A percentile compares a stretch with the other conserved stretches of the same genome.
phyloP scores from a whole-genome alignment of 35 echinoderm and acorn worm genomes.

The Anneissia japonica region DNA sequence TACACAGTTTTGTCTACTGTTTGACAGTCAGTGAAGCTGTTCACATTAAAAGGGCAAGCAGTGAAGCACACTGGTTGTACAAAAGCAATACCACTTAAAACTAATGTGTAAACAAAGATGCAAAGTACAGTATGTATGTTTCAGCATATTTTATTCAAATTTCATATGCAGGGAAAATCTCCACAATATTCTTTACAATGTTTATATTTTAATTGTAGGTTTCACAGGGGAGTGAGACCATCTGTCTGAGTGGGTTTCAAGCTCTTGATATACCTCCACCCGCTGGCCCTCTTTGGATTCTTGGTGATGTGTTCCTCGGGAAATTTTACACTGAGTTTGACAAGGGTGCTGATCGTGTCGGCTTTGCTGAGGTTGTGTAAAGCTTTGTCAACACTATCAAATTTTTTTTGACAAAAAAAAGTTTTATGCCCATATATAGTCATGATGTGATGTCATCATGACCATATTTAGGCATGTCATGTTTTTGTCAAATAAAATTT shows the following conservation, averaged over 20 bases:
- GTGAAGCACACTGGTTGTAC: too few species aligned
- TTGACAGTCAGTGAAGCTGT: too few species aligned
- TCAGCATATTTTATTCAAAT: background rate
- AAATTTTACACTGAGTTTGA: constrained; percentile 90
- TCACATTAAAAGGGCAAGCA: too few species aligned
- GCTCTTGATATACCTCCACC: constrained; percentile 56
- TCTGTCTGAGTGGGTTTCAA: constrained; percentile 76
- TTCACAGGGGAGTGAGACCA: background rate
- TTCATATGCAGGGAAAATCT: background rate
- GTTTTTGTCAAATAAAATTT: too few species aligned
- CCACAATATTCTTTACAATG: background rate
- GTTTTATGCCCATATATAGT: too few species aligned
- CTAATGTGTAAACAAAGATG: too few species aligned
- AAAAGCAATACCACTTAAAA: too few species aligned
- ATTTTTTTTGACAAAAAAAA: too few species aligned
- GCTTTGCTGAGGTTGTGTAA: constrained; percentile 67
- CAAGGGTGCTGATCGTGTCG: constrained; percentile 59
- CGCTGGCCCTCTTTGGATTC: constrained; percentile 93
- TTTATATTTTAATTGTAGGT: constrained; percentile 34
- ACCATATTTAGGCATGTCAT: too few species aligned
- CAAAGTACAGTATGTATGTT: background rate
- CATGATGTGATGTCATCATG: too few species aligned
- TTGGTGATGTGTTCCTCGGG: constrained; percentile 83
- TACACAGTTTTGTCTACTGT: too few species aligned
- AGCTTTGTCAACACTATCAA: too few species aligned